Evolutionary conservation across 1,140 invertebrate species (phyloP), one percentile per base, ranked within the genome.

Genomic region (Pseudachorutes palmiensis): DNA sequence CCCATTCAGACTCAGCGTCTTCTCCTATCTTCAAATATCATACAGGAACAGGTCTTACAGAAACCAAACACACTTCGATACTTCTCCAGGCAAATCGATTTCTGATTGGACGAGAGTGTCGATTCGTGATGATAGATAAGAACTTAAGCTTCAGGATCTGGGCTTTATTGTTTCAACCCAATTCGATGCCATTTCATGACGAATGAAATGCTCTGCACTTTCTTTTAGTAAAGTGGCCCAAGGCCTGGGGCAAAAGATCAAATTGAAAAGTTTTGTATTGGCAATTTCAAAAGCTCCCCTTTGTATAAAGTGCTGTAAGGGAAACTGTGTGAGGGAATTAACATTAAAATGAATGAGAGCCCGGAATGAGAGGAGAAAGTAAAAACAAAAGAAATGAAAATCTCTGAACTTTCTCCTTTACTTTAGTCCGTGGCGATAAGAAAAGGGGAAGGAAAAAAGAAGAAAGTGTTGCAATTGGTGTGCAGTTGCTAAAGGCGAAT

Each of bases 341-440:
- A 55, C 51, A 55, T 55, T 55, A 55, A 55, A 55, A 55, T 55
- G 51, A 55, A 55, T 12, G 51, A 55, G 51, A 55, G 51, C 24
- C 24, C 19, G 36, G 36, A n/a, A n/a, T n/a, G 19, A 9, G 9
- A 14, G 24, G 51, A 55, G 51, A 55, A 55, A 55, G 24, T 55
- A 55, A 55, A 55, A 55, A 12, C 24, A 16, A 55, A 55, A 55
- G 24, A 12, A 55, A 26, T 14, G 24, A 41, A 19, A 19, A 41
- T 9, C 36, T 41, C 19, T 19, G 5, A 16, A 16, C 24, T 55
- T 55, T 55, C 51, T 55, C 51, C 24, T 55, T 55, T 41, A 41
- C 5, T 41, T 41, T 19, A 9, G 5, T 41, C 19, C 36, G 5
- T 19, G 19, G 5, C 36, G 36, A n/a, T n/a, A 19, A 45, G 36